Evolutionary conservation across 1,140 invertebrate species (phyloP), one percentile per base, ranked within the genome.

Genomic region (Psilanteris sp.): DNA sequence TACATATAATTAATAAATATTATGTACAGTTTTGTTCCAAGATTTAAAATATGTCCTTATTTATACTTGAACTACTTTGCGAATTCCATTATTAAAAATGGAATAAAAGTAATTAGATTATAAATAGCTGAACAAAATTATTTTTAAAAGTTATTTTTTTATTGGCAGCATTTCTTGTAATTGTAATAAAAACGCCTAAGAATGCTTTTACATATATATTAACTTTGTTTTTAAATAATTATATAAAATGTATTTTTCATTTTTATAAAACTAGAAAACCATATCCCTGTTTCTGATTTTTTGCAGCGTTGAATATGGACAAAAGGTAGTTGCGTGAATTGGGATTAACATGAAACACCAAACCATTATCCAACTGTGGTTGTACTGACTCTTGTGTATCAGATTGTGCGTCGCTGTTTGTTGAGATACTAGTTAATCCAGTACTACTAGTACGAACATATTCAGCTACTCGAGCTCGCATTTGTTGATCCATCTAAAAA

Each of bases 401-500:
- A 0, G 86, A 87, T 67, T 84, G 81, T 68, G 79, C 82, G 31
- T 85, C 83, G 18, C 82, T 83, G 9, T 85, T 83, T 0, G 82
- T 84, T 8, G 81, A 84, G 6, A 85, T 77, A 50, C 83, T 88
- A 1, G 81, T 81, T 20, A 90, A 82, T 4, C 89, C 89, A 0
- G 87, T 87, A 8, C 89, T 90, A 50, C 85, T 90, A 3, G 81
- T 87, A 9, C 88, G 83, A 0, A 91, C 88, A 64, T 90, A 91
- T 79, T 90, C 90, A 0, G 88, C 90, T 4, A 91, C 89, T 57
- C 90, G 82, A 0, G 88, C 89, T 67, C 89, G 81, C 81, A 87
- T 89, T 59, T 86, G 89, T 37, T 88, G 87, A 77, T 90, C 89
- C 89, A 91, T 91, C 83, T 90, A 66, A 50, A 83, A 81, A 43